These are phyloP conservation scores for Plecotus auritus DNA, from an alignment of 2,113 vertebrate species.

Conservation along the genomic window DNA sequence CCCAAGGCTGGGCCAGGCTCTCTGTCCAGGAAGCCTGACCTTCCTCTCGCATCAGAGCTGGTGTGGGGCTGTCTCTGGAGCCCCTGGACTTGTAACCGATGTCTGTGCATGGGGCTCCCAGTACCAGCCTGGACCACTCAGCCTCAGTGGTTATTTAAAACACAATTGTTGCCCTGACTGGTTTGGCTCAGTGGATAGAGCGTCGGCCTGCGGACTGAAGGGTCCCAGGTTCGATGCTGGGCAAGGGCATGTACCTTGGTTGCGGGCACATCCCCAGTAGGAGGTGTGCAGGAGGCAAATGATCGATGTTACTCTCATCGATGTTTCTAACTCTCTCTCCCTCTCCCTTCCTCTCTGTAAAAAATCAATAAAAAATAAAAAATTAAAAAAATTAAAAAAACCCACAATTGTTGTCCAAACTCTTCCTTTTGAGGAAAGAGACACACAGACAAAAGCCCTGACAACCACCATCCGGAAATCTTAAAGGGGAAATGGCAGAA, in stretches of 20 bases:
- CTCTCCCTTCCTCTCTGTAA: no score
- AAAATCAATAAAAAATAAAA: no score
- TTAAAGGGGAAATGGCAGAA: not conserved
- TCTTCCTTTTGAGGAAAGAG: not conserved
- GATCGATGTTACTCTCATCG: no score
- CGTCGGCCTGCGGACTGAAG: no score
- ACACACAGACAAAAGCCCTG: not conserved
- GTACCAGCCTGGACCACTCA: not conserved
- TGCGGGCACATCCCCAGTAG: no score
- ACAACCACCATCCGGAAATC: not conserved
- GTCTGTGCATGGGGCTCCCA: not conserved
- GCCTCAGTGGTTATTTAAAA: not conserved
- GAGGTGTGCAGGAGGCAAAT: no score
- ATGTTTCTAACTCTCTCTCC: no score
- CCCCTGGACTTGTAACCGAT: not conserved
- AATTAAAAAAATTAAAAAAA: no score
- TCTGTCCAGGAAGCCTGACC: not conserved
- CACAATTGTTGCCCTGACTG: not conserved
- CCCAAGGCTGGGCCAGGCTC: not conserved
- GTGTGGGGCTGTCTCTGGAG: not conserved
- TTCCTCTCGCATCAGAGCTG: not conserved
- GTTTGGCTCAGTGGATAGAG: no score
- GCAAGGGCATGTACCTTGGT: no score
- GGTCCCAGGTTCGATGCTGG: no score
- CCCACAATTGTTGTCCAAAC: not conserved